Percentiles rank a stretch among this genome's conserved stretches.
Evolutionary conservation across 2,797 vertebrate species (phyloP).

Genomic region (Choloepus didactylus): DNA sequence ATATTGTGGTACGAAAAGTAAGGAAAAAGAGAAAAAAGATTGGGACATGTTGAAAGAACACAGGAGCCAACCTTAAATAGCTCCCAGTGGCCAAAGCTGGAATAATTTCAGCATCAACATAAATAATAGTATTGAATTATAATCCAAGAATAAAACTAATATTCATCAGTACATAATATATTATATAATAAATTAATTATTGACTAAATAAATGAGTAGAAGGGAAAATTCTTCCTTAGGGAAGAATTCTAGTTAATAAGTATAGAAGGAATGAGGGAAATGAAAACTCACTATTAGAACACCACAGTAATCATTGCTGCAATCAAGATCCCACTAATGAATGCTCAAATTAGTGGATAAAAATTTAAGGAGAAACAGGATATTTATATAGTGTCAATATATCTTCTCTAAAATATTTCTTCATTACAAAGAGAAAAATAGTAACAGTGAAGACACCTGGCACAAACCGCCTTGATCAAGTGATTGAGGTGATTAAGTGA

Average conservation of each 20-base stretch:
- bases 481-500: not conserved
- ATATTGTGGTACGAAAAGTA: not conserved
- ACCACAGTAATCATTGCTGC: not conserved
- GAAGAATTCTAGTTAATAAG: slow-evolving; percentile 39
- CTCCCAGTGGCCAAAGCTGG: not conserved
- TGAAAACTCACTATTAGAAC: slow-evolving; percentile 18
- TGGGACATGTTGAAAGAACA: not conserved
- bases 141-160: slow-evolving; percentile 31
- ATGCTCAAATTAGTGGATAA: not conserved
- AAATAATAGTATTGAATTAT: slow-evolving; percentile 21
- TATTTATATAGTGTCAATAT: not conserved
- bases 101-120: slow-evolving; percentile 35
- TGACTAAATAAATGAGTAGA: not conserved
- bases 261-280: not conserved
- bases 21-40: slow-evolving; percentile 51
- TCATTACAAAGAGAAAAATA: not conserved
- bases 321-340: not conserved
- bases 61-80: slow-evolving; percentile 9
- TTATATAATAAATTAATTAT: slow-evolving; percentile 34
- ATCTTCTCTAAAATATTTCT: not conserved
- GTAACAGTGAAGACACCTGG: not conserved
- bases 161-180: not conserved
- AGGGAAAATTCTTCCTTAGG: not conserved
- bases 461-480: not conserved
- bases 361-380: not conserved